These are phyloP conservation scores for Pedionomus torquatus DNA, from an alignment of 2,113 vertebrate species.

Conservation along the genomic window DNA sequence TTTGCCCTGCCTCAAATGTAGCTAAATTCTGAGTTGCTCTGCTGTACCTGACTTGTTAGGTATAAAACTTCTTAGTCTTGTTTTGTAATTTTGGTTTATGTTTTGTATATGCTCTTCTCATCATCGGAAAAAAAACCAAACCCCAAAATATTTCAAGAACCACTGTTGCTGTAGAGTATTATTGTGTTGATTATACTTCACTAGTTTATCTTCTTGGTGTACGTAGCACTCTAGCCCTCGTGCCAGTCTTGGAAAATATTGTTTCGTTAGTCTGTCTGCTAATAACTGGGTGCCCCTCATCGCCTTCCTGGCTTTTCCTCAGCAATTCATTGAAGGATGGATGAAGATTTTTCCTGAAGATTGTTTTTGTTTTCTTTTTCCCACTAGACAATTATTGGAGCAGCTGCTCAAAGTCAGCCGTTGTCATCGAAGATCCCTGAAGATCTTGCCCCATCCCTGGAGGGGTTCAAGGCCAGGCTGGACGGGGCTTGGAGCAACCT, in stretches of 20 bases:
- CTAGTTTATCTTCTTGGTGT: background rate
- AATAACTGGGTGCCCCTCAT: background rate
- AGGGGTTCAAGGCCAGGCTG: too few species aligned
- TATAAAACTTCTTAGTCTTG: background rate
- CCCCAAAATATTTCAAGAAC: background rate
- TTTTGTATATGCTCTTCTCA: background rate
- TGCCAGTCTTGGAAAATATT: background rate
- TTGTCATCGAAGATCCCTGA: background rate
- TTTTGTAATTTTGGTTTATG: background rate
- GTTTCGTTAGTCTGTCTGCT: background rate
- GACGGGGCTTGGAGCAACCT: too few species aligned
- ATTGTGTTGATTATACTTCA: background rate
- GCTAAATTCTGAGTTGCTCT: background rate
- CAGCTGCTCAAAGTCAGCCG: background rate
- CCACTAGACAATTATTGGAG: background rate
- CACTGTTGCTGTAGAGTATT: background rate
- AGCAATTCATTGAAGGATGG: background rate
- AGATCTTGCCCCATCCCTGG: too few species aligned
- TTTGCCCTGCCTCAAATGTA: background rate
- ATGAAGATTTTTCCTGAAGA: background rate
- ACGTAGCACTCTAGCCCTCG: background rate
- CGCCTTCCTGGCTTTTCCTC: background rate
- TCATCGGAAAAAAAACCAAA: background rate
- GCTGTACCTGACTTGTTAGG: background rate
- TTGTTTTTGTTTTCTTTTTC: background rate